Conservation (phyloP, 2,113 vertebrate species). For the Myrmecobius fasciatus region DNA sequence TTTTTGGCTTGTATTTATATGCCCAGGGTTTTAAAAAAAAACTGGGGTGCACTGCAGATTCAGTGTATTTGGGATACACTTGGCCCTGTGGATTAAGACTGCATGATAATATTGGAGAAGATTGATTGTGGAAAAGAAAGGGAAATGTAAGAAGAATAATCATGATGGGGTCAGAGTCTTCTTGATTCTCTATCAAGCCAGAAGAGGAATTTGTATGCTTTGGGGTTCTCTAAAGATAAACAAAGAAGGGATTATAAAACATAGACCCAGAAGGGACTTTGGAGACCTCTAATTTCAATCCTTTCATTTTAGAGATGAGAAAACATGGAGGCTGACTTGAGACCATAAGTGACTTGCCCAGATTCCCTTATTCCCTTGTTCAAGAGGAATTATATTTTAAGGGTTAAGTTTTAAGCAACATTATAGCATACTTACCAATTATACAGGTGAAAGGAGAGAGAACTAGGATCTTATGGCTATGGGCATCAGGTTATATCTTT, state of each 20-base stretch:
- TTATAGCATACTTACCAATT: neutral
- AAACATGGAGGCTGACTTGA: neutral
- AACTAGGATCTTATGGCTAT: neutral
- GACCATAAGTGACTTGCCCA: neutral
- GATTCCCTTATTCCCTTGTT: neutral
- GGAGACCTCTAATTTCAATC: neutral
- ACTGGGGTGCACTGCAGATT: neutral
- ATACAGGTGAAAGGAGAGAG: neutral
- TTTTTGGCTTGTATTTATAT: neutral
- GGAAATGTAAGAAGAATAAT: neutral
- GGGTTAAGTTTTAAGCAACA: neutral
- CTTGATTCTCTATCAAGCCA: neutral
- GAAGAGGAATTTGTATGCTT: neutral
- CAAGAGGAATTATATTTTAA: neutral
- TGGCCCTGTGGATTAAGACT: neutral
- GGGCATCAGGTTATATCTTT: neutral
- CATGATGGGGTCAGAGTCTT: neutral
- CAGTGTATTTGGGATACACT: neutral
- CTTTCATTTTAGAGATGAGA: neutral
- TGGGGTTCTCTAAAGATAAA: neutral
- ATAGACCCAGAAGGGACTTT: neutral
- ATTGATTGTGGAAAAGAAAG: neutral
- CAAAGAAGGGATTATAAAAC: neutral
- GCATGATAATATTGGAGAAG: neutral
- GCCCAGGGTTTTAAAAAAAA: no score